Percentiles rank a stretch among this genome's conserved stretches.
phyloP scores from a whole-genome alignment of 2,113 vertebrate genomes.

The Beaufortia kweichowensis region DNA sequence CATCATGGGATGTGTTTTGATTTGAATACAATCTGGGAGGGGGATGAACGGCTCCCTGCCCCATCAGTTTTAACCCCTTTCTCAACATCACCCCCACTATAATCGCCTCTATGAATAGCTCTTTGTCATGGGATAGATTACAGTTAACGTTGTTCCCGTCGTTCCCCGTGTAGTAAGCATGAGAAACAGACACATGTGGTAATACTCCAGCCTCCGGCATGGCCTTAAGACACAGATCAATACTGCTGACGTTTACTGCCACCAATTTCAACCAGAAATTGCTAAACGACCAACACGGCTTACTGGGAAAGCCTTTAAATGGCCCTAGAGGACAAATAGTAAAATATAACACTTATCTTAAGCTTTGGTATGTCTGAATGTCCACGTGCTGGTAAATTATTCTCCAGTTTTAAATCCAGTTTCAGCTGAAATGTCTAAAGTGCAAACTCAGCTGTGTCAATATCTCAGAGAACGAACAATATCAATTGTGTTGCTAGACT shows the following conservation, averaged over 20 bases:
- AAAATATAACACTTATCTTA: neutral
- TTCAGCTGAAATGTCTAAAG: neutral
- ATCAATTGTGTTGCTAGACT: too few species aligned
- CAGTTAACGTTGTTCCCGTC: slow-evolving; percentile 74
- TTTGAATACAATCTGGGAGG: slow-evolving; percentile 75
- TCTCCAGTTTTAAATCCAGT: neutral
- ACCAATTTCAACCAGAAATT: neutral
- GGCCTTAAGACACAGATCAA: slow-evolving; percentile 7
- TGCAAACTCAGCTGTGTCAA: neutral
- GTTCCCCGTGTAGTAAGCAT: slow-evolving; percentile 33
- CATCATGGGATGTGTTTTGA: slow-evolving; percentile 82
- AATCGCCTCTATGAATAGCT: slow-evolving; percentile 81
- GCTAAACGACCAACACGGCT: neutral
- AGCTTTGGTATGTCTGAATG: slow-evolving; percentile 22
- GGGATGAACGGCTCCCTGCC: slow-evolving; percentile 25
- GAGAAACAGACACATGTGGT: slow-evolving; percentile 3
- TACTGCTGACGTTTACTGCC: neutral
- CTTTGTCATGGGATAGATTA: slow-evolving; percentile 80
- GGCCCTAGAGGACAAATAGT: neutral
- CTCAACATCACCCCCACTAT: slow-evolving; percentile 59
- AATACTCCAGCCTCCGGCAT: neutral
- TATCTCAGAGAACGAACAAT: neutral
- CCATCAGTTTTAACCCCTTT: slow-evolving; percentile 15
- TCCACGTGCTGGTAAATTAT: slow-evolving; percentile 39
- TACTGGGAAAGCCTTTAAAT: slow-evolving; percentile 12